phyloP scores from a whole-genome alignment of 2,888 invertebrate species.

The Heliconius hortense region DNA sequence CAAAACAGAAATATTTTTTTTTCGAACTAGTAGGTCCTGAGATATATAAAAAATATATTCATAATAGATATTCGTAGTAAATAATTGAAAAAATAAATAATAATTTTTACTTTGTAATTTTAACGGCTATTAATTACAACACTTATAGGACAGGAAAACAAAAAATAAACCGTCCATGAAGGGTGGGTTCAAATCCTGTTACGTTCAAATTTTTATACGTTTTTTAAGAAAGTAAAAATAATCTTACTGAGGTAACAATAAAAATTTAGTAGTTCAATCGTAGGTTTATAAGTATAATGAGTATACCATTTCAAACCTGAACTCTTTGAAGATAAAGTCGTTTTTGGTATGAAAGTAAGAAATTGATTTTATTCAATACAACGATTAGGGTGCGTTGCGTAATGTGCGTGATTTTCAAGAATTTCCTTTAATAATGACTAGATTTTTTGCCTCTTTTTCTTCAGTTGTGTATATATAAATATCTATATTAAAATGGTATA shows the following conservation, averaged over 20 bases:
- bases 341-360: background rate
- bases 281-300: background rate
- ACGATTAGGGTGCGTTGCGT: conserved; percentile 16
- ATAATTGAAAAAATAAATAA: too few relatives aligned
- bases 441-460: conserved; percentile 3
- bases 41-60: too few relatives aligned
- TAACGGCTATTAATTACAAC: too few relatives aligned
- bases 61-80: too few relatives aligned
- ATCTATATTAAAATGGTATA: background rate
- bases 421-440: background rate
- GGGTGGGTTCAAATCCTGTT: background rate
- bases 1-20: too few relatives aligned
- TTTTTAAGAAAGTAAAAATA: background rate
- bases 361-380: conserved; percentile 19
- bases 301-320: conserved; percentile 3
- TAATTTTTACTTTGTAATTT: too few relatives aligned
- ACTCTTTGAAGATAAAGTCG: accelerated
- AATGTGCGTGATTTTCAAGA: conserved; percentile 21
- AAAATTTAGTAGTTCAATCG: background rate
- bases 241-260: background rate
- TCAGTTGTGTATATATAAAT: background rate
- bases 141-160: too few relatives aligned
- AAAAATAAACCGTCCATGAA: background rate
- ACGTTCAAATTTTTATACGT: background rate
- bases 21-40: too few relatives aligned